Base-by-base conservation (phyloP, 2,888 invertebrate genomes). In the Myathropa florea region DNA sequence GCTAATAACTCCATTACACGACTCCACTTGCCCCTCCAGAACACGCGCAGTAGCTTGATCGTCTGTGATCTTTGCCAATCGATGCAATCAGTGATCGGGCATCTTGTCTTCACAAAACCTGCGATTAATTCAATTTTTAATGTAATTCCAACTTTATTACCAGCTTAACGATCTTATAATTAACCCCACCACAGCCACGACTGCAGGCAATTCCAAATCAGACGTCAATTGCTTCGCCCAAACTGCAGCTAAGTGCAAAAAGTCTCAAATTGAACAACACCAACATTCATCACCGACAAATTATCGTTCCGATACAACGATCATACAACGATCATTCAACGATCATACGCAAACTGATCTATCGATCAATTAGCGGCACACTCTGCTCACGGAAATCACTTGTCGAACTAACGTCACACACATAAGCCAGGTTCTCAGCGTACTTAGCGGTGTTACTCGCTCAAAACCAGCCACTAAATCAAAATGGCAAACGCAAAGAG, bases 391-490 rank as follows among this genome's bases (percentile, higher is more conserved):
- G 65, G 65, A 65, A 65, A 53, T 53, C 39, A 46, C 9, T 46
- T 4, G 65, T 2, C 23, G 24, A 7, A 4, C 9, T 23, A 21
- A 26, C 23, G 24, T 12, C 57, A 57, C 14, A 10, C 57, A 57
- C 57, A 14, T 57, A 23, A 12, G 57, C 12, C 24, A 26, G 24
- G 57, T 76, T 76, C 39, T 71, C 63, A 81, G n/a, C 28, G 55
- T 76, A 81, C 39, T 71, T 68, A 81, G n/a, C 28, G 55, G 46
- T 71, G 71, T 81, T 65, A 72, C 46, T 59, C 65, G 59, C 57
- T 81, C 76, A 68, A 36, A 70, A 72, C 46, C 68, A 64, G n/a
- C 36, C 67, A 65, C 80, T 84, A 65, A 72, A 77, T 81, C 46
- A 76, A 85, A 76, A 75, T 26, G 14, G 71, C 71, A 67, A 75